Evolutionary conservation across 2,113 vertebrate genomes (phyloP), one percentile per base, ranked within the genome.

Genomic region (Anguilla rostrata): DNA sequence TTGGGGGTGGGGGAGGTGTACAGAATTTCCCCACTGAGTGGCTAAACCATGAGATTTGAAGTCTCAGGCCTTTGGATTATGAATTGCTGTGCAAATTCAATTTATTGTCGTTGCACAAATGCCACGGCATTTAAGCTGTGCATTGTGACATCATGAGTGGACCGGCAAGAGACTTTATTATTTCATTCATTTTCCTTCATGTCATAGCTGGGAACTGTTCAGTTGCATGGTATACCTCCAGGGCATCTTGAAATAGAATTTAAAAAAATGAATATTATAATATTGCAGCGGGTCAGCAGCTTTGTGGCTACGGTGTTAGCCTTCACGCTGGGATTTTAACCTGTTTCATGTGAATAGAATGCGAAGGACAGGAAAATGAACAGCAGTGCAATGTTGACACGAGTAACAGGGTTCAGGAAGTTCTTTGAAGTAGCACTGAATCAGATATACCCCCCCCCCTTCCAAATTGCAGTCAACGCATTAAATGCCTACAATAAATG

Each of bases 1-100:
- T 6, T 14, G 49, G 56, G 53, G 39, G 63, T 16, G 18, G 84
- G 63, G 56, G 81, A 34, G 34, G 34, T 49, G 39, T 43, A 81
- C n/a, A 78, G 40, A 71, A 22, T 63, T 60, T 39, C 60, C 81
- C 57, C 41, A 71, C 60, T 43, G 80, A 82, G 86, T 46, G 78
- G 46, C 39, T 78, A 18, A 80, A 57, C 39, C 39, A 80, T 22
- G 29, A 80, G 75, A 85, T 80, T 81, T 57, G 29, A 85, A 40
- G 56, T 57, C 39, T 39, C 18, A 40, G 29, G 53, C n/a, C 49
- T 80, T 80, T 6, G 16, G 84, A 46, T 80, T 75, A n/a, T 12
- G 26, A 34, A 34, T n/a, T 34, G 26, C n/a, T 43, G 56, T 22
- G 49, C 57, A 80, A 16, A 78, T 85, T 85, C 49, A 80, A 80